Conservation (phyloP, 2,888 invertebrate genomes). For the Parnassius glacialis region DNA sequence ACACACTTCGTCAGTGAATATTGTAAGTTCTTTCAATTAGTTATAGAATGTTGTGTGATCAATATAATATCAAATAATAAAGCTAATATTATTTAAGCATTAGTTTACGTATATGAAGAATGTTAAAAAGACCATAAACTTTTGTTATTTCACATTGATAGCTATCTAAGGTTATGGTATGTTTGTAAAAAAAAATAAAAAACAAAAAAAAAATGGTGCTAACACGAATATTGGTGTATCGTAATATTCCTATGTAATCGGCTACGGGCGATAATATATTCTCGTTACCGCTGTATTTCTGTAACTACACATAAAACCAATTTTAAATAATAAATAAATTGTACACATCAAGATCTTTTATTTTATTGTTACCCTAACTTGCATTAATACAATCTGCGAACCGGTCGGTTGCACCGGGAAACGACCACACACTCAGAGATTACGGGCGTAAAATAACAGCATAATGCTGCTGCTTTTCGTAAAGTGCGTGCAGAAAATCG, state of each 20-base stretch:
- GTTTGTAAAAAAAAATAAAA: conserved; percentile 65
- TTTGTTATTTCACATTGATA: conserved; percentile 68
- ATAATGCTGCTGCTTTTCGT: too few relatives aligned
- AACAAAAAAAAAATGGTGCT: conserved; percentile 74
- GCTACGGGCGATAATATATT: conserved; percentile 65
- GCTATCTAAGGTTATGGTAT: conserved; percentile 69
- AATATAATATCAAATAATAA: conserved; percentile 53
- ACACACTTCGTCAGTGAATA: conserved; percentile 45
- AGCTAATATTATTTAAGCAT: conserved; percentile 50
- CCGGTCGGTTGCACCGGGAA: too few relatives aligned
- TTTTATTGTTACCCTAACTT: conserved; percentile 33
- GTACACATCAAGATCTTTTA: conserved; percentile 46
- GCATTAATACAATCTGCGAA: too few relatives aligned
- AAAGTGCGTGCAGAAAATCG: too few relatives aligned
- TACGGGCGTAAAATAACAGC: too few relatives aligned
- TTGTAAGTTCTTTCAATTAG: conserved; percentile 50
- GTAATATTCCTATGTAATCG: conserved; percentile 52
- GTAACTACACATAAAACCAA: conserved; percentile 71
- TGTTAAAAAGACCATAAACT: conserved; percentile 64
- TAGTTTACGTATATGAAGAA: conserved; percentile 48
- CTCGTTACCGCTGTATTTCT: conserved; percentile 70
- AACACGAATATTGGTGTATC: conserved; percentile 73
- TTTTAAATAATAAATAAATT: conserved; percentile 47
- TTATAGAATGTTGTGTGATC: conserved; percentile 56
- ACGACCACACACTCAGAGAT: too few relatives aligned